A percentile compares a stretch with the other conserved stretches of the same genome.
Conservation (phyloP, 2,113 vertebrate genomes). For the Myotis brandtii region DNA sequence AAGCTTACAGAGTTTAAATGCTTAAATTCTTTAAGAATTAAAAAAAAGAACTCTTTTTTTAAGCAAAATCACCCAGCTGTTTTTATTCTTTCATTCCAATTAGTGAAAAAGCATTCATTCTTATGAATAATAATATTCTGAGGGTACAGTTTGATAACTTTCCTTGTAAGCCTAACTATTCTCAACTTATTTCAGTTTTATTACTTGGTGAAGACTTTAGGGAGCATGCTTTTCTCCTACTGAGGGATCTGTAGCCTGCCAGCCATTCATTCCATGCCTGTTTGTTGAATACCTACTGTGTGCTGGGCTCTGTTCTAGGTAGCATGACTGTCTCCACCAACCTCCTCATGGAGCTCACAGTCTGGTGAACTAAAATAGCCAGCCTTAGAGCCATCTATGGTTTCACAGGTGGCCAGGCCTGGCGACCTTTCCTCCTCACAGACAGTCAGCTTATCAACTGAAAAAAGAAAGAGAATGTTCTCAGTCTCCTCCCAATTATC, state of each 20-base stretch:
- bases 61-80: neutral
- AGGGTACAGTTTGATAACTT: neutral
- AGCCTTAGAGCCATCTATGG: neutral
- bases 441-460: neutral
- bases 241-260: neutral
- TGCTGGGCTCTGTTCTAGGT: neutral
- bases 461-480: neutral
- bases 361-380: neutral
- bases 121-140: neutral
- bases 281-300: neutral
- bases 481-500: neutral
- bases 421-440: neutral
- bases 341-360: neutral
- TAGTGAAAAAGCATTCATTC: neutral
- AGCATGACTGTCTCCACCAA: neutral
- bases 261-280: neutral
- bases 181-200: neutral
- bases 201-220: neutral
- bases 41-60: neutral
- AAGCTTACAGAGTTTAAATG: neutral
- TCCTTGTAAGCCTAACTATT: neutral
- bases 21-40: neutral
- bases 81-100: conserved; percentile 3
- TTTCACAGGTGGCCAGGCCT: neutral
- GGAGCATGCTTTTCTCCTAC: neutral